Evolutionary conservation across 2,888 invertebrate genomes (phyloP).

Genomic region (Graphium colonna): DNA sequence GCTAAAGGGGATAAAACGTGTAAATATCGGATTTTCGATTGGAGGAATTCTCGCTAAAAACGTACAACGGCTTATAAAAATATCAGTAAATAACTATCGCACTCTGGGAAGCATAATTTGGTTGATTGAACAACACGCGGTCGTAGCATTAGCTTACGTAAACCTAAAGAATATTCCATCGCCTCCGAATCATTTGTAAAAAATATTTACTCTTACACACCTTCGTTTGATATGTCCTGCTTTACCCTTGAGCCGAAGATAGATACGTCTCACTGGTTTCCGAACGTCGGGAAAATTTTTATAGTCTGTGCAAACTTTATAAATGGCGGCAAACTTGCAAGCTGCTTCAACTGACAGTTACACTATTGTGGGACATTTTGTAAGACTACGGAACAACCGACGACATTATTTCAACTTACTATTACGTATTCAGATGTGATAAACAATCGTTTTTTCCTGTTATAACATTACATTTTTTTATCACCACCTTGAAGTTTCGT

Average conservation of each 20-base stretch:
- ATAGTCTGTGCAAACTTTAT: conserved; percentile 2
- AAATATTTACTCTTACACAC: conserved; percentile 32
- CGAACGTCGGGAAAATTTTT: conserved; percentile 1
- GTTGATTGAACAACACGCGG: conserved; percentile 20
- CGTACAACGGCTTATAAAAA: conserved; percentile 17
- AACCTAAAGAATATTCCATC: conserved; percentile 58
- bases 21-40: not conserved
- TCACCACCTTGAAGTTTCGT: no score
- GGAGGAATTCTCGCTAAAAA: not conserved
- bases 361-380: not conserved
- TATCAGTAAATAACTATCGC: conserved; percentile 4
- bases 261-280: not conserved
- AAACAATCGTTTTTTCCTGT: no score
- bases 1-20: not conserved
- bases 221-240: conserved; percentile 54
- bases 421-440: conserved; percentile 9
- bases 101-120: conserved; percentile 34
- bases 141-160: conserved; percentile 29
- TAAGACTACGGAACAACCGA: not conserved
- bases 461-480: no score
- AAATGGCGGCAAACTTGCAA: conserved; percentile 6
- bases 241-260: conserved; percentile 40
- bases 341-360: not conserved
- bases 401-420: not conserved
- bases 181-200: conserved; percentile 45